phyloP scores from a whole-genome alignment of 2,113 vertebrate genomes.

The Oenanthe melanoleuca region DNA sequence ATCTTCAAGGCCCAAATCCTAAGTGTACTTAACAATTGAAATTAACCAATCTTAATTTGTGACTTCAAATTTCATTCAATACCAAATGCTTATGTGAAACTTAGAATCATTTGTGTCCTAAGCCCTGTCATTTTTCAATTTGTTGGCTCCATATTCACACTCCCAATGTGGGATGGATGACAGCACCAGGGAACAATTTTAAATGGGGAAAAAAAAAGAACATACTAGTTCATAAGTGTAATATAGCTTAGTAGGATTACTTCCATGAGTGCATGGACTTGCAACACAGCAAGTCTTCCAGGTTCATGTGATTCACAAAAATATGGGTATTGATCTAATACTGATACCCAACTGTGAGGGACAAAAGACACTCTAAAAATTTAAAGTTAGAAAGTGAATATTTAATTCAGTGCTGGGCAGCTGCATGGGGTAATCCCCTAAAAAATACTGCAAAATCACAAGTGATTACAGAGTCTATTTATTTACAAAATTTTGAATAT shows the following conservation, averaged over 20 bases:
- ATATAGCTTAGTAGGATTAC: not conserved
- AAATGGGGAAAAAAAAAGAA: not conserved
- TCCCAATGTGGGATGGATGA: not conserved
- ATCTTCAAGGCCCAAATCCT: not conserved
- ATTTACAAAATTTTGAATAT: no score
- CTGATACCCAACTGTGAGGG: no score
- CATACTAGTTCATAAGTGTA: not conserved
- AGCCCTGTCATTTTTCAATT: not conserved
- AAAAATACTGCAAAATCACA: no score
- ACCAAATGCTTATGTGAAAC: not conserved
- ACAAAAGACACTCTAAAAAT: no score
- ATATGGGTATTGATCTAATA: no score
- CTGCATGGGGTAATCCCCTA: no score
- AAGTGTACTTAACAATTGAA: not conserved
- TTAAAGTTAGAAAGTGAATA: no score
- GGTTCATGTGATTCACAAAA: no score
- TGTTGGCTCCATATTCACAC: not conserved
- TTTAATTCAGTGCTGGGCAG: no score
- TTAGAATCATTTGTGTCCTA: not conserved
- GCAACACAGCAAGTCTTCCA: not conserved
- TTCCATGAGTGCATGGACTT: accelerated
- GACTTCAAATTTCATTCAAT: not conserved
- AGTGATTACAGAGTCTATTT: no score
- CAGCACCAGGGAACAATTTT: not conserved
- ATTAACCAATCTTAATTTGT: not conserved